Base-by-base conservation (phyloP, 53 echinoderm and acorn worm species). In the Antedon mediterranea region DNA sequence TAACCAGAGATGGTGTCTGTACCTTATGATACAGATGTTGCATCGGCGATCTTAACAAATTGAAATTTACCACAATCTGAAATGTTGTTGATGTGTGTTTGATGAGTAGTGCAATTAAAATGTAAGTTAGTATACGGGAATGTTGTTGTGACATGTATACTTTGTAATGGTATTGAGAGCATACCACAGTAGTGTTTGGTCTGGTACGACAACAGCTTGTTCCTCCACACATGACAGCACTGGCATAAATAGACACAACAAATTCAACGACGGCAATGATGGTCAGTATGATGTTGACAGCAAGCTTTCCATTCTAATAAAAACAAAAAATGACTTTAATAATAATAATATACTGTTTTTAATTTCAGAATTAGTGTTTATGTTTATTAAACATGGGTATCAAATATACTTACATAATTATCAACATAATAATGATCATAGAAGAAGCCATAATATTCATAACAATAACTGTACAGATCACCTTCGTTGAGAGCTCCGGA, bases 151-250 rank as follows among this genome's bases (percentile, higher is more conserved):
- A n/a, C n/a, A n/a, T n/a, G n/a, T n/a, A n/a, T n/a, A n/a, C n/a
- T n/a, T n/a, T n/a, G n/a, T n/a, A n/a, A n/a, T n/a, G n/a, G n/a
- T n/a, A n/a, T n/a, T 18, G 23, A 57, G 3, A 57, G 23, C 57
- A 11, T 57, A 57, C 57, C 11, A 57, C 57, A 57, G 57, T 57
- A 2, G 57, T 57, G 23, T 57, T 57, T 57, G 57, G 57, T 57
- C 57, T 57, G 7, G 14, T 2, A 2, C 20, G 57, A 18, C 79
- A 79, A 23, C 83, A 79, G 32, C 80, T 80, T 70, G 75, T 41
- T 11, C 87, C 83, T 44, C 80, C 71, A 80, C 83, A 87, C 32
- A 83, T 79, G 74, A 83, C 30, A 37, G 83, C 83, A 18, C 79
- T 32, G 28, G 87, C 83, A 14, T 81, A 31, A 29, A 87, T 87